Conservation (phyloP, 2,113 vertebrate species). For the Mus pahari region DNA sequence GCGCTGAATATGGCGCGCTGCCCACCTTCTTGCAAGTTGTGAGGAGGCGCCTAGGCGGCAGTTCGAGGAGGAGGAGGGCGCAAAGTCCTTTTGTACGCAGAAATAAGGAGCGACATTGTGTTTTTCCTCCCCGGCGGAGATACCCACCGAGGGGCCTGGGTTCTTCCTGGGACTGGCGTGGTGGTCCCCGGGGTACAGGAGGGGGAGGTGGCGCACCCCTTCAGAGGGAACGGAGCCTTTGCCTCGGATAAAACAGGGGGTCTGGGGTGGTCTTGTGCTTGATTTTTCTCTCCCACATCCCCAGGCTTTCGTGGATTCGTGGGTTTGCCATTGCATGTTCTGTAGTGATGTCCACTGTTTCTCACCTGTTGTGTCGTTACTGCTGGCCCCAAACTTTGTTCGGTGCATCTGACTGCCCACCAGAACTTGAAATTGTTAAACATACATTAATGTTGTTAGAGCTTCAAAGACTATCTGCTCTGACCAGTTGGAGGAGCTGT, state of each 20-base stretch:
- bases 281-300: not conserved
- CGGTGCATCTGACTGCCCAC: constrained; percentile 21
- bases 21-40: constrained; percentile 81
- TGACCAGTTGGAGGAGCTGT: constrained; percentile 74
- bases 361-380: constrained; percentile 70
- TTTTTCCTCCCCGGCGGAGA: constrained; percentile 36
- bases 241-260: not conserved
- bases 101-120: constrained; percentile 74
- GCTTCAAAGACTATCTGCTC: not conserved
- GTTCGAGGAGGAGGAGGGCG: constrained; percentile 73
- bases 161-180: constrained; percentile 44
- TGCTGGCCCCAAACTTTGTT: constrained; percentile 59
- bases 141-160: not conserved
- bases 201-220: constrained; percentile 51
- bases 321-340: constrained; percentile 14
- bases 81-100: constrained; percentile 81
- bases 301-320: not conserved
- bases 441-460: constrained; percentile 44
- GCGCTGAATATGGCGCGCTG: constrained; percentile 75
- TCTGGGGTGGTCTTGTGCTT: not conserved
- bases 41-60: constrained; percentile 72
- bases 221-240: not conserved
- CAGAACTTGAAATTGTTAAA: constrained; percentile 55
- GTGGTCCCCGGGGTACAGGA: constrained; percentile 16
- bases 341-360: not conserved